Conservation (phyloP, 2,797 vertebrate genomes). For the Pipistrellus nathusii region DNA sequence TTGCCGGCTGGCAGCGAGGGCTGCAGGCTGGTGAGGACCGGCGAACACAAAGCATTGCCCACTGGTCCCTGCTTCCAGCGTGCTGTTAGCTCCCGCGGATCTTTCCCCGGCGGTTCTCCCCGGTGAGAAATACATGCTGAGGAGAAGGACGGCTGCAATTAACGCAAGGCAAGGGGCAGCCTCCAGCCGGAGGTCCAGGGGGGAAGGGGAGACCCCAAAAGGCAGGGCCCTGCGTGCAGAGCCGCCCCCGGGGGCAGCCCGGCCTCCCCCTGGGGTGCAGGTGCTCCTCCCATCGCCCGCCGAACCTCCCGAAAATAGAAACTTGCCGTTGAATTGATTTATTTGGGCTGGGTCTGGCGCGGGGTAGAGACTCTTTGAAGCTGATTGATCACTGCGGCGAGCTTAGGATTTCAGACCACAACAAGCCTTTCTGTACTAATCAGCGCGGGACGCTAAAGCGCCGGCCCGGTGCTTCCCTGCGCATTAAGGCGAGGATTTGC, state of each 20-base stretch:
- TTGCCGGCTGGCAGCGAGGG: neutral
- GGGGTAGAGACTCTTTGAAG: conserved; percentile 91
- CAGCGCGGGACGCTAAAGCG: conserved; percentile 93
- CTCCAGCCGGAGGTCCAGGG: conserved; percentile 51
- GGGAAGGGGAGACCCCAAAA: neutral
- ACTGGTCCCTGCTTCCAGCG: conserved; percentile 55
- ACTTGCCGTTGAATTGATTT: conserved; percentile 94
- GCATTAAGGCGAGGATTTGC: conserved; percentile 94
- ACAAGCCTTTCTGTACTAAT: conserved; percentile 95
- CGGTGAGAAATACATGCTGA: conserved; percentile 72
- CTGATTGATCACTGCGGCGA: conserved; percentile 93
- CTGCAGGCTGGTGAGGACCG: conserved; percentile 56
- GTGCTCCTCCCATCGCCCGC: conserved; percentile 82
- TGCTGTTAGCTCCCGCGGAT: conserved; percentile 52
- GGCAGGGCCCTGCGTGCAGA: conserved; percentile 72
- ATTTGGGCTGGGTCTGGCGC: conserved; percentile 91
- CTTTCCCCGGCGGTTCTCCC: conserved; percentile 63
- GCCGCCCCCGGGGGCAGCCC: conserved; percentile 80
- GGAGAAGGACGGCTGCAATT: conserved; percentile 72
- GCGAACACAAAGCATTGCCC: conserved; percentile 72
- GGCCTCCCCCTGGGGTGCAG: conserved; percentile 85
- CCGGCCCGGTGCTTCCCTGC: conserved; percentile 91
- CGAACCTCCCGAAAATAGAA: conserved; percentile 89
- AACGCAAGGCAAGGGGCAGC: conserved; percentile 75
- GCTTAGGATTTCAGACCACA: conserved; percentile 93